A percentile compares a stretch with the other conserved stretches of the same genome.
Conservation (phyloP, 1,140 invertebrate species). For the Ceratosolen fusciceps region DNA sequence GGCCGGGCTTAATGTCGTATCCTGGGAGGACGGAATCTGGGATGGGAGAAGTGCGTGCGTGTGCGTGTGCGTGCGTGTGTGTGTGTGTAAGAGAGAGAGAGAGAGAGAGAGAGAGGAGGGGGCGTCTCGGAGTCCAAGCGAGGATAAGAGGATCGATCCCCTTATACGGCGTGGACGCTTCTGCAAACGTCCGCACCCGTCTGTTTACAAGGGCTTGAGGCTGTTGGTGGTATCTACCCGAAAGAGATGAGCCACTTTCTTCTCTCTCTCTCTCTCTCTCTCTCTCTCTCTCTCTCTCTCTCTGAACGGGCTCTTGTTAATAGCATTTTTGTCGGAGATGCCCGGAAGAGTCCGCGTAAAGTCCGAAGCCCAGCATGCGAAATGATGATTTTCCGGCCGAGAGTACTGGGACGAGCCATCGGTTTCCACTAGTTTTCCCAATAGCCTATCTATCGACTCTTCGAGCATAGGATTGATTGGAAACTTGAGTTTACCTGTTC, state of each 20-base stretch:
- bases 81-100: not conserved
- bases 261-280: constrained; percentile 2
- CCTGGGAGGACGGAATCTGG: not conserved
- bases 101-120: not conserved
- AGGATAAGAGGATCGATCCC: not conserved
- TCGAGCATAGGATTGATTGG: no score
- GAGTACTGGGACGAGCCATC: not conserved
- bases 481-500: no score
- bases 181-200: not conserved
- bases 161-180: constrained; percentile 11
- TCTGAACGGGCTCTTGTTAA: no score
- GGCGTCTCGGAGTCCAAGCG: not conserved
- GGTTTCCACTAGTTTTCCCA: constrained; percentile 27
- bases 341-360: not conserved
- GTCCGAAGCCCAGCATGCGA: not conserved
- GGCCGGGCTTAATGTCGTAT: no score
- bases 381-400: constrained; percentile 5
- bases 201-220: not conserved
- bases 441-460: no score
- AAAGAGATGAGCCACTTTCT: not conserved
- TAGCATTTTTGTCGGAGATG: not conserved
- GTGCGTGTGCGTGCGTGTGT: no score
- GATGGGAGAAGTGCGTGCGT: not conserved
- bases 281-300: constrained; percentile 3
- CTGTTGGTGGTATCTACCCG: not conserved